Evolutionary conservation across 2,888 invertebrate species (phyloP), one percentile per base, ranked within the genome.

Genomic region (Philaethria dido): DNA sequence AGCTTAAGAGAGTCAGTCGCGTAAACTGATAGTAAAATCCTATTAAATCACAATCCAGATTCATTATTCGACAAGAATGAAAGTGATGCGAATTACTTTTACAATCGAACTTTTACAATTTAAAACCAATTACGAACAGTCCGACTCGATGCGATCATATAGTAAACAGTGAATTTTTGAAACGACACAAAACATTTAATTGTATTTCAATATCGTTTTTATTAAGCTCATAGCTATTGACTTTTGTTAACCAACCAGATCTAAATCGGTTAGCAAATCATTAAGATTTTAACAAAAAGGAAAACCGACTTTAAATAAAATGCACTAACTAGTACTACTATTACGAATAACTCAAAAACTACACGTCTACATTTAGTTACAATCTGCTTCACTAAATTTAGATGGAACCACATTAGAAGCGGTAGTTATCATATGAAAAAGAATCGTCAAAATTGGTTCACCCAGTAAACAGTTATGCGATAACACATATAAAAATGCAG

Each of bases 101-200:
- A 22, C 25, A 44, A 62, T 62, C 54, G 62, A 52, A 62, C 42
- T 62, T 62, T 54, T 63, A 20, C 54, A 47, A 57, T 64, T 57
- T 47, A 57, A 64, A 64, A 64, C 20, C 57, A 57, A 64, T 64
- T 64, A 57, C 64, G 64, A 29, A 14, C 47, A 48, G 33, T 14
- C 36, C 47, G 8, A 45, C 44, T 45, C 63, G 44, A 54, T 33
- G 20, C 54, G 54, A 63, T 33, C 54, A 29, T 52, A 52, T 16
- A 29, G 44, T 54, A 54, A 63, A 63, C 54, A 44, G 52, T 33
- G 54, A 33, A 63, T 54, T 54, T 62, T 63, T 54, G 29, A 63
- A 29, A 39, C 54, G 44, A 25, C 16, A 33, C 63, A 52, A 62
- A 62, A 62, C 29, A 63, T 54, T 63, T 29, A 33, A 63, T 54